Evolutionary conservation across 2,113 vertebrate genomes (phyloP).

Genomic region (Clarias magur): DNA sequence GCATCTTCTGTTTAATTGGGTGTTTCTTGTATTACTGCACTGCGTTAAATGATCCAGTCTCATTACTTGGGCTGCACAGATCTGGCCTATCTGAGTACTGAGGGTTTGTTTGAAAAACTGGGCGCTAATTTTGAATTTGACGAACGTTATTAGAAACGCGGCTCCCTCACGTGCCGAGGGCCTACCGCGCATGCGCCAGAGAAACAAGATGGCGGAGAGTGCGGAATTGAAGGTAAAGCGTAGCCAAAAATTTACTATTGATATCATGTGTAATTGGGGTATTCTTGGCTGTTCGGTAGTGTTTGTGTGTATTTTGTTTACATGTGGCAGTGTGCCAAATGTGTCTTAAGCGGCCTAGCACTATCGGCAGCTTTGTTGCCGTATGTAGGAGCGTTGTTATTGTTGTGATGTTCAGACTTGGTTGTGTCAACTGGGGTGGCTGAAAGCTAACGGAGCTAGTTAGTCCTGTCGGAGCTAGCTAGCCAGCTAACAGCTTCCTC

Average conservation of each 20-base stretch:
- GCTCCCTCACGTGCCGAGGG: slow-evolving; percentile 76
- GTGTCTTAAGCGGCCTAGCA: slow-evolving; percentile 11
- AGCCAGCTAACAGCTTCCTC: slow-evolving; percentile 59
- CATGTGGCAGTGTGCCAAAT: not conserved
- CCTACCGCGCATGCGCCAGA: slow-evolving; percentile 85
- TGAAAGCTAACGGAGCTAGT: slow-evolving; percentile 38
- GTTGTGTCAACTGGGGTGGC: slow-evolving; percentile 36
- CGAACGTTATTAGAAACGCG: slow-evolving; percentile 40
- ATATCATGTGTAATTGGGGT: slow-evolving; percentile 51
- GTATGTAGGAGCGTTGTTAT: slow-evolving; percentile 55
- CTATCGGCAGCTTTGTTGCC: not conserved
- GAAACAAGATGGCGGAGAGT: slow-evolving; percentile 99
- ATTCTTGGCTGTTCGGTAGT: not conserved
- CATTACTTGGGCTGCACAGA: not conserved
- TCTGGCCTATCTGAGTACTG: slow-evolving; percentile 5
- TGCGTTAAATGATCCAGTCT: not conserved
- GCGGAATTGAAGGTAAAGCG: slow-evolving; percentile 99
- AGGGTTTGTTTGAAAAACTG: slow-evolving; percentile 13
- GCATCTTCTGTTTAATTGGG: not conserved
- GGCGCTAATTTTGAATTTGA: slow-evolving; percentile 56
- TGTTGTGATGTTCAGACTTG: slow-evolving; percentile 61
- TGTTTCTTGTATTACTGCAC: not conserved
- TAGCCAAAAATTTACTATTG: slow-evolving; percentile 78
- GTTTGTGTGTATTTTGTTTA: not conserved
- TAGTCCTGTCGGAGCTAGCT: slow-evolving; percentile 58